A percentile compares a stretch with the other conserved stretches of the same genome.
Evolutionary conservation across 1,140 invertebrate genomes (phyloP).

Genomic region (Anoplophora glabripennis): DNA sequence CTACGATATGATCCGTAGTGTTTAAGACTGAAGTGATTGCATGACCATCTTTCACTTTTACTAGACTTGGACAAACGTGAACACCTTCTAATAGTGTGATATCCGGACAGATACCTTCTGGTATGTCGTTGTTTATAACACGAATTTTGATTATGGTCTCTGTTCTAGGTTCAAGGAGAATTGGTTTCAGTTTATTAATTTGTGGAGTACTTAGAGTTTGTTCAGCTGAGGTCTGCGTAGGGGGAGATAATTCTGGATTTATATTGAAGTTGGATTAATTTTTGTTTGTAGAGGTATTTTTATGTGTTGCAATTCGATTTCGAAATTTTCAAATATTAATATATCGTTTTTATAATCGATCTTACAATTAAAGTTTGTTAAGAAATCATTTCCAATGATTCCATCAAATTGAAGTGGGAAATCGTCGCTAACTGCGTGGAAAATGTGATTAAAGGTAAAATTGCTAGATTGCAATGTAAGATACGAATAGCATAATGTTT

Average conservation of each 20-base stretch:
- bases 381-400: too few species aligned
- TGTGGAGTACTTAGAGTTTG: background rate
- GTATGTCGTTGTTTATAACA: too few species aligned
- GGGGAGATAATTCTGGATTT: background rate
- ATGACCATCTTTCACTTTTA: background rate
- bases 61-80: background rate
- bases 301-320: too few species aligned
- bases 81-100: background rate
- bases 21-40: constrained; percentile 7
- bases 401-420: background rate
- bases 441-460: background rate
- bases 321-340: too few species aligned
- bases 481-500: constrained; percentile 7
- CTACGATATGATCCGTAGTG: constrained; percentile 6
- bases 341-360: too few species aligned
- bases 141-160: too few species aligned
- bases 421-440: constrained; percentile 2
- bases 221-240: background rate
- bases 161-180: background rate
- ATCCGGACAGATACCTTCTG: background rate
- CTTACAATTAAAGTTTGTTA: too few species aligned
- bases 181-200: constrained; percentile 3
- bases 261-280: background rate
- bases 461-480: background rate
- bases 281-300: too few species aligned